These are phyloP conservation scores for Nebria brevicollis DNA, from an alignment of 2,888 invertebrate genomes.

Conservation along the genomic window DNA sequence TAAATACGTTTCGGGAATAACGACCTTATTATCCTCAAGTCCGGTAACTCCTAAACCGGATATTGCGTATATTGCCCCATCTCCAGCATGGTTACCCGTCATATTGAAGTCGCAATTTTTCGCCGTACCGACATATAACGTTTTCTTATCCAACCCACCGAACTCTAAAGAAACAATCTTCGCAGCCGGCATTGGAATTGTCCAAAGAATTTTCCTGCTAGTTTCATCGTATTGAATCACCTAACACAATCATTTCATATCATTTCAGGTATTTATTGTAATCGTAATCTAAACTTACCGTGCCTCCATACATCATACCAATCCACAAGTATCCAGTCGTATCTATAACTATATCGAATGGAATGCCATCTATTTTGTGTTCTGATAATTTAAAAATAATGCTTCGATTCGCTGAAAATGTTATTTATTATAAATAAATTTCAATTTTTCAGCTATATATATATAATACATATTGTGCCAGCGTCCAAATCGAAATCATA, in stretches of 20 bases:
- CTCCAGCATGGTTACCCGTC: neutral
- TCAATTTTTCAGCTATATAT: neutral
- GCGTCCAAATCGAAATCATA: constrained; percentile 16
- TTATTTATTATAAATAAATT: neutral
- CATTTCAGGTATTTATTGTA: too few species aligned
- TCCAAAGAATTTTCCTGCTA: neutral
- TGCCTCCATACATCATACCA: constrained; percentile 10
- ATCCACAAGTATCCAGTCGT: constrained; percentile 19
- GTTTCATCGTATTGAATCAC: constrained; percentile 25
- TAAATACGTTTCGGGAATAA: constrained; percentile 17
- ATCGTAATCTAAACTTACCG: neutral
- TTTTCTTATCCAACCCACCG: constrained; percentile 26
- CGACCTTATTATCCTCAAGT: constrained; percentile 20
- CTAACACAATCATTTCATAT: neutral
- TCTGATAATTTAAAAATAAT: constrained; percentile 13
- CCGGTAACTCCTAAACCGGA: constrained; percentile 26
- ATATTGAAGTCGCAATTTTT: neutral
- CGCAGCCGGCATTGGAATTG: constrained; percentile 14
- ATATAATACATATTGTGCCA: constrained; percentile 26
- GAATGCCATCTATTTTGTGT: constrained; percentile 21
- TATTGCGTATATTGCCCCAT: constrained; percentile 15
- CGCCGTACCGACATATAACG: constrained; percentile 24
- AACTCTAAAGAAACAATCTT: constrained; percentile 19
- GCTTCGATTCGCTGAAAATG: constrained; percentile 7
- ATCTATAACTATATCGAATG: constrained; percentile 29